Base-by-base conservation (phyloP, 2,797 vertebrate species). In the Thamnophis elegans region DNA sequence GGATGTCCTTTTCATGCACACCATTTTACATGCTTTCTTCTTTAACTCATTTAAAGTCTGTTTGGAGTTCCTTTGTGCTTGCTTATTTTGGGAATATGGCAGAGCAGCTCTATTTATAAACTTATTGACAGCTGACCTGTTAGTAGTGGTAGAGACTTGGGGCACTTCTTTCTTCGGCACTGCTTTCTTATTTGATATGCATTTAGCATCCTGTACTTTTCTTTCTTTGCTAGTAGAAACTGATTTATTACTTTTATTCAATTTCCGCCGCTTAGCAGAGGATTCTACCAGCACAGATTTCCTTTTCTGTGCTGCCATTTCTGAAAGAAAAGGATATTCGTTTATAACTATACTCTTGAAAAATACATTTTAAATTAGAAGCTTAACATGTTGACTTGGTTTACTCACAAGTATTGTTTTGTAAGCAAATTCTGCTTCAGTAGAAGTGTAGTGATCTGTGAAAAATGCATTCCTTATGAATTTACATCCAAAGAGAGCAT, bases 251-350 rank as follows among this genome's bases (percentile, higher is more conserved):
- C 94, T 97, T 92, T 96, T 98, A 95, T 96, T 96, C 96, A 98
- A 95, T 94, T 96, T 98, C 90, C 95, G 97, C 91, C 91, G 96
- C 93, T 98, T 98, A 96, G 97, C 95, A 96, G 97, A 97, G 94
- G 96, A 96, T 42, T 97, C 96, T 93, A 97, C 95, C 95, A 97
- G 94, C 2, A 96, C 0, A 94, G 96, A 97, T 94, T 96, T 98
- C 92, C 97, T 97, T 96, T 98, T 97, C 94, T 97, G 97, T 96
- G 97, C 96, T 97, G 98, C 96, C 97, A 97, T 97, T 97, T 97
- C 98, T 98, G 97, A 93, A 97, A 97, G 94, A 97, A 91, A 93
- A 14, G 97, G 94, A 22, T 94, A 95, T 62, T 1, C 88, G 78
- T 88, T 96, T 89, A 92, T 89, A 94, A 95, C 92, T 56, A 94